Base-by-base conservation (phyloP, 2,113 vertebrate species). In the Sinocyclocheilus maitianheensis region DNA sequence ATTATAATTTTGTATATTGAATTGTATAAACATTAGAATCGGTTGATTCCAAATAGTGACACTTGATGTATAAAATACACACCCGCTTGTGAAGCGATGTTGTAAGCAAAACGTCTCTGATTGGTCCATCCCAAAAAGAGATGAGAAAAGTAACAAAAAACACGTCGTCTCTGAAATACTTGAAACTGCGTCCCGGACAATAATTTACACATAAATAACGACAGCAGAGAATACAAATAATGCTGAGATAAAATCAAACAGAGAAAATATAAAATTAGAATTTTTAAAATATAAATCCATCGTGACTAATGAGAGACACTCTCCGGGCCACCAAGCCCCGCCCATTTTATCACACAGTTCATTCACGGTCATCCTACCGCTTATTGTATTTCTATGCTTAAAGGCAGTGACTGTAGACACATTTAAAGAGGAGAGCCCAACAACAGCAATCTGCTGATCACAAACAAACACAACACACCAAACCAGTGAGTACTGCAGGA, bases 371-470 rank as follows among this genome's bases (percentile, higher is more conserved):
- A 4, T 51, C 16, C 2, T 0, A 1, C 63, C 18, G 13, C 14
- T 48, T 30, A 0, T 18, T 81, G 1, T 67, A 53, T 69, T 71
- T 82, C 63, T 82, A 53, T 3, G 63, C 24, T 82, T 37, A 81
- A n/a, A 76, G 46, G 13, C 34, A 67, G 60, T 26, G 26, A 83
- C 77, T 80, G 65, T 84, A 81, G 55, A 34, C 37, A 58, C 63
- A 81, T 88, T 88, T 16, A 87, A 80, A 88, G 77, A 63, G 46
- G 8, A 51, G 55, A 81, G 53, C 71, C 11, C 20, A 74, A 51
- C 53, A 81, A 40, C 55, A 37, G 43, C 65, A 75, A 75, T 72
- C 30, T 71, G 55, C 67, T 77, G 71, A 43, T n/a, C 62, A 48
- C 46, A 30, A 63, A 63, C 75, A 34, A 74, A 48, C 14, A 37